These are phyloP conservation scores for Nothoprocta perdicaria DNA, from an alignment of 2,113 vertebrate genomes.

Conservation along the genomic window DNA sequence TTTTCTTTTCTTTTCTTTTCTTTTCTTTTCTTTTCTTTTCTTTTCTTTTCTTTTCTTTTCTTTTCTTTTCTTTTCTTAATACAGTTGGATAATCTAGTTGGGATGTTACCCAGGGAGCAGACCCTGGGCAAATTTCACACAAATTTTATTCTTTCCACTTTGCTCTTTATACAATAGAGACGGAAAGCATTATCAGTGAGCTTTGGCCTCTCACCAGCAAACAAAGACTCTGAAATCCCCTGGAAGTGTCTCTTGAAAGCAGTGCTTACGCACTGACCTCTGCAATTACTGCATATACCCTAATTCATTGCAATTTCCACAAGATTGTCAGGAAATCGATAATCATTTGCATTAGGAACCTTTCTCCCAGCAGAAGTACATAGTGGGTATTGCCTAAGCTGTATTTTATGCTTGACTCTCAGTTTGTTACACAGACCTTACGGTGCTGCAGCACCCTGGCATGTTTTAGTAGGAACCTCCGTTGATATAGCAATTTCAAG, in stretches of 20 bases:
- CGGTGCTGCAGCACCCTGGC: not conserved
- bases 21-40: too few species aligned
- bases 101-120: not conserved
- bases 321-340: constrained; percentile 31
- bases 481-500: not conserved
- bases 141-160: not conserved
- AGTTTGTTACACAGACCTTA: not conserved
- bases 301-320: constrained; percentile 24
- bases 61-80: too few species aligned
- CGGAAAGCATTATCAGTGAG: not conserved
- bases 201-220: constrained; percentile 34
- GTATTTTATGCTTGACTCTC: not conserved
- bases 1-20: too few species aligned
- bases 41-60: too few species aligned
- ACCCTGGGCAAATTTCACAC: not conserved
- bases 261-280: constrained; percentile 32
- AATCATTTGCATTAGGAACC: constrained; percentile 34
- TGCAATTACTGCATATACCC: constrained; percentile 10
- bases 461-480: not conserved
- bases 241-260: constrained; percentile 35
- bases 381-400: not conserved
- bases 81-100: not conserved
- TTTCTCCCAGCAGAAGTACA: not conserved
- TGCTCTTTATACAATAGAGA: not conserved
- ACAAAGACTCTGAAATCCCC: constrained; percentile 15